phyloP scores from a whole-genome alignment of 2,888 invertebrate genomes.

The Drosophila tanythrix region DNA sequence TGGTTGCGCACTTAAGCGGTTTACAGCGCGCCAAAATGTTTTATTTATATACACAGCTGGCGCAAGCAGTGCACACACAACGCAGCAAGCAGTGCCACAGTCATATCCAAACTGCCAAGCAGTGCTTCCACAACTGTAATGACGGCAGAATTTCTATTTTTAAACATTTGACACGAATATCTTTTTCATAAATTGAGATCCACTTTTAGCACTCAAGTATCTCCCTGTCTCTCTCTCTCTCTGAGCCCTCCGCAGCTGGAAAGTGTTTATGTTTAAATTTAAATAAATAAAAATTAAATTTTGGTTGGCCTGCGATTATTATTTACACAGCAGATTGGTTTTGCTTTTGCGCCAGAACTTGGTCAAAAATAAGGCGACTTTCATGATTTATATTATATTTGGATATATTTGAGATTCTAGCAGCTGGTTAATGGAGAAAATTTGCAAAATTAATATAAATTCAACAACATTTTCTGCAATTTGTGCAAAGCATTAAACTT shows the following conservation, averaged over 20 bases:
- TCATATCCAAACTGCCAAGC: slow-evolving; percentile 31
- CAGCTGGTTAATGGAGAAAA: neutral
- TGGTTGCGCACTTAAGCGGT: slow-evolving; percentile 35
- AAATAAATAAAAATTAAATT: neutral
- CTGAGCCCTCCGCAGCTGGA: slow-evolving; percentile 33
- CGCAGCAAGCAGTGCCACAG: slow-evolving; percentile 38
- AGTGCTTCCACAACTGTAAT: slow-evolving; percentile 32
- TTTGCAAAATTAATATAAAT: neutral
- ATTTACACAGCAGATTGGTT: neutral
- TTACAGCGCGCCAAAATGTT: slow-evolving; percentile 32
- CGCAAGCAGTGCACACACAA: slow-evolving; percentile 44
- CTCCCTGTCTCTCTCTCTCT: neutral
- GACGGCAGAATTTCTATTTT: slow-evolving; percentile 46
- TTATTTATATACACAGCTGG: slow-evolving; percentile 15
- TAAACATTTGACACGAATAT: slow-evolving; percentile 46
- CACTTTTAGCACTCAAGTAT: neutral
- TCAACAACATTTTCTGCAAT: neutral
- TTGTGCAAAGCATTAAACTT: neutral
- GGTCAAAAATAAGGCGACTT: neutral
- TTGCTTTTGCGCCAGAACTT: neutral
- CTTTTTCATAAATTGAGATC: slow-evolving; percentile 16
- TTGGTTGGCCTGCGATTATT: neutral
- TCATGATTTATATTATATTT: neutral
- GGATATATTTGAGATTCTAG: neutral
- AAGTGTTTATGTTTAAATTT: slow-evolving; percentile 33